These are phyloP conservation scores for Anguilla rostrata DNA, from an alignment of 2,113 vertebrate species.

Conservation along the genomic window DNA sequence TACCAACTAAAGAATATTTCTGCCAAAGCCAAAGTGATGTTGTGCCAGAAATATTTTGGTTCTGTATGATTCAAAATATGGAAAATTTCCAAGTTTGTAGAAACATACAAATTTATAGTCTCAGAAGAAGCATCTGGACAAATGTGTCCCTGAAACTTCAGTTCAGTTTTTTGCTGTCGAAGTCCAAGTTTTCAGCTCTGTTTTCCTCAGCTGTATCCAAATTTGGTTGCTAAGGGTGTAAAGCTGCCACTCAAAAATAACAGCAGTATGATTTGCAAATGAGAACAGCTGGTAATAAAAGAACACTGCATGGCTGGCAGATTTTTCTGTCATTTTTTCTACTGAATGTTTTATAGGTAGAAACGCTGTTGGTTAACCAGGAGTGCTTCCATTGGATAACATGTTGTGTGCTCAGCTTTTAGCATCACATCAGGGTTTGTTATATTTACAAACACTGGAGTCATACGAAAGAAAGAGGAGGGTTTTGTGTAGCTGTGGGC, in stretches of 20 bases:
- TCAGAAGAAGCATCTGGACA: conserved; percentile 46
- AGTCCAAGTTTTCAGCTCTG: neutral
- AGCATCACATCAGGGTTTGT: neutral
- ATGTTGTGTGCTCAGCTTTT: neutral
- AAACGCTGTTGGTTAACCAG: neutral
- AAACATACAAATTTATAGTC: conserved; percentile 50
- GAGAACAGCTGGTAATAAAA: neutral
- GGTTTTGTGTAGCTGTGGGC: neutral
- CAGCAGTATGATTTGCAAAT: neutral
- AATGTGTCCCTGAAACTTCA: neutral
- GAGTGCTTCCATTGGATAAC: neutral
- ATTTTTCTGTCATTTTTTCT: neutral
- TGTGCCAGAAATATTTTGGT: conserved; percentile 49
- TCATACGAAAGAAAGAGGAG: neutral
- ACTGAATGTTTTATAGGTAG: neutral
- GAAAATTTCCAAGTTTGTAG: conserved; percentile 50
- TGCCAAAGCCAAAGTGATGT: conserved; percentile 42
- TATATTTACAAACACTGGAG: neutral
- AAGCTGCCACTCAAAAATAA: neutral
- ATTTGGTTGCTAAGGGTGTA: neutral
- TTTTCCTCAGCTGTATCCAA: neutral
- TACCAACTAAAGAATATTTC: conserved; percentile 12
- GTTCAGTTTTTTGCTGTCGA: neutral
- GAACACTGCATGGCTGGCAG: neutral
- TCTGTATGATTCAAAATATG: conserved; percentile 48